phyloP scores from a whole-genome alignment of 2,888 invertebrate species.

The Drosophila tanythrix region DNA sequence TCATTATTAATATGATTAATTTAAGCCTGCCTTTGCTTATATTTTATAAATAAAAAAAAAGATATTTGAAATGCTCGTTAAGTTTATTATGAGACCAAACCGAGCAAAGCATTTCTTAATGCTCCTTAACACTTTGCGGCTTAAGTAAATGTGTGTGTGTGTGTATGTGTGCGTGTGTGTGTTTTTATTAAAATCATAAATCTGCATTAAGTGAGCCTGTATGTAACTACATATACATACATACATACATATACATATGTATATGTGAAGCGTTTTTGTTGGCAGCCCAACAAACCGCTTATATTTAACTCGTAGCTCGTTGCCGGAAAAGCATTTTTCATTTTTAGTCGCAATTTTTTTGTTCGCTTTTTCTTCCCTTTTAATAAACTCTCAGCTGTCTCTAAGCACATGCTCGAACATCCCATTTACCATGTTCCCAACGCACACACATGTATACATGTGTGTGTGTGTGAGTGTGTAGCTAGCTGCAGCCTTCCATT shows the following conservation, averaged over 20 bases:
- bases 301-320: slow-evolving; percentile 18
- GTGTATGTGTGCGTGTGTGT: slow-evolving; percentile 15
- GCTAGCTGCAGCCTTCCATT: slow-evolving; percentile 41
- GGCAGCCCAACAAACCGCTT: slow-evolving; percentile 26
- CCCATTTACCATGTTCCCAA: slow-evolving; percentile 48
- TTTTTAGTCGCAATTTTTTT: slow-evolving; percentile 56
- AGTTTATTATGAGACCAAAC: slow-evolving; percentile 16
- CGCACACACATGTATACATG: slow-evolving; percentile 1
- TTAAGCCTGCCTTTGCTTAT: neutral
- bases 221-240: slow-evolving; percentile 19
- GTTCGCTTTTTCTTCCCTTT: slow-evolving; percentile 49
- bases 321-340: slow-evolving; percentile 70
- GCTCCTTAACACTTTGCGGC: slow-evolving; percentile 52
- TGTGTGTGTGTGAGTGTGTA: neutral
- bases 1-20: neutral
- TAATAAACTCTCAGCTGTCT: slow-evolving; percentile 71
- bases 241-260: slow-evolving; percentile 6
- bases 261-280: slow-evolving; percentile 4
- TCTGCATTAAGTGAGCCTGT: slow-evolving; percentile 69
- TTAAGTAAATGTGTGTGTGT: slow-evolving; percentile 17
- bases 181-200: slow-evolving; percentile 76
- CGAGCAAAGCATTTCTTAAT: slow-evolving; percentile 43
- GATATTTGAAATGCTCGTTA: neutral
- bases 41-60: neutral
- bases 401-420: slow-evolving; percentile 60